Evolutionary conservation across 2,113 vertebrate genomes (phyloP), one percentile per base, ranked within the genome.

Genomic region (Sturnus vulgaris): DNA sequence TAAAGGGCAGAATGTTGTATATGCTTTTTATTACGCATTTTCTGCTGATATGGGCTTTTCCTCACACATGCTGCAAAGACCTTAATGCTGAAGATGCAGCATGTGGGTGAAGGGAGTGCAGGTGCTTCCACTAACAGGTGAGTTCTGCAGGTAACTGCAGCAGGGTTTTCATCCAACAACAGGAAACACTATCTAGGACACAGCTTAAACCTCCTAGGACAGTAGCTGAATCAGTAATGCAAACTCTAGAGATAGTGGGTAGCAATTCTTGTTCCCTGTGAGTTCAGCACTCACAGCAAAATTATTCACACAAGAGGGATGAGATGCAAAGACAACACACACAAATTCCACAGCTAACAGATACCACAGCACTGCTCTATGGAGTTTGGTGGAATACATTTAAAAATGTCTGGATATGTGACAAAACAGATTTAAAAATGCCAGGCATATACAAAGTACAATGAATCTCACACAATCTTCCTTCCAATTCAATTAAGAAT

Each of bases 91-190:
- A 72, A 72, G n/a, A 42, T 37, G 33, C 37, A 61, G 57, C 0
- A 0, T 2, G 35, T 30, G 30, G 47, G 8, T 1, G 0, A 61
- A 78, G 46, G 68, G 25, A 83, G 30, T 0, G 0, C 6, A 24
- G 49, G 28, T 59, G 57, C 40, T 61, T 35, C 44, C 40, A 30
- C 19, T 14, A 22, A 39, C 35, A 87, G 30, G 44, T 4, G 24
- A 86, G 11, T 56, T 83, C 52, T 65, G 60, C 37, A 69, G 53
- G 10, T 30, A 82, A 31, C 20, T 39, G 53, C 50, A 73, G 61
- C 22, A 28, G 37, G 13, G 35, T 31, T 90, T 70, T 70, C 63
- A 88, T 60, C 42, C 76, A 63, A 30, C 75, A 79, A 21, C 0
- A 71, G 53, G 24, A 87, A 79, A 49, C 1, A 0, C 57, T 66